phyloP scores from a whole-genome alignment of 2,113 vertebrate genomes.

The Fregetta grallaria region DNA sequence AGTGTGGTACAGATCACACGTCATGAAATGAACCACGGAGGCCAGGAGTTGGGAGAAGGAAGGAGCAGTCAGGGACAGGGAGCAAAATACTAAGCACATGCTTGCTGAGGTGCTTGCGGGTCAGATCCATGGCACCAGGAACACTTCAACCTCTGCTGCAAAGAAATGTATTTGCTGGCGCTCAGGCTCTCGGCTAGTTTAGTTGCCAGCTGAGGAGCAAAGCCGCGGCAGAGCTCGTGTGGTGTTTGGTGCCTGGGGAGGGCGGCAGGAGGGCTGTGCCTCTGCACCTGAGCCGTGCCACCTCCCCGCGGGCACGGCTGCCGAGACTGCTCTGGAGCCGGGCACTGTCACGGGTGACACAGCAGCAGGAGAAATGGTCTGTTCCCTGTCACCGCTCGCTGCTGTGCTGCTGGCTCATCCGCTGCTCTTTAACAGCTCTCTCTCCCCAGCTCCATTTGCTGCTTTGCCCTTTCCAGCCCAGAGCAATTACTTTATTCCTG shows the following conservation, averaged over 20 bases:
- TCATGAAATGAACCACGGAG: not conserved
- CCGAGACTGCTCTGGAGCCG: accelerated
- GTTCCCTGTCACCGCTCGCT: not conserved
- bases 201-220: not conserved
- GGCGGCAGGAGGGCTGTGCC: not conserved
- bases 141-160: not conserved
- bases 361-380: not conserved
- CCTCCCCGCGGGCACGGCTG: not conserved
- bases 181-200: not conserved
- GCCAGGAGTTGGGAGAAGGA: not conserved
- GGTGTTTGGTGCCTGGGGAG: not conserved
- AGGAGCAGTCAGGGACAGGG: not conserved
- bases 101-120: not conserved
- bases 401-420: not conserved
- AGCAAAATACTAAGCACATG: not conserved
- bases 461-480: not conserved
- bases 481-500: not conserved
- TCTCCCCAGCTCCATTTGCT: accelerated
- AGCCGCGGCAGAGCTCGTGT: not conserved
- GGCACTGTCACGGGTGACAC: not conserved
- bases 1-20: not conserved
- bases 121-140: not conserved
- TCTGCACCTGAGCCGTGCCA: accelerated
- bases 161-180: accelerated
- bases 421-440: accelerated